Evolutionary conservation across 2,797 vertebrate species (phyloP).

Genomic region (Chaetophractus vellerosus): DNA sequence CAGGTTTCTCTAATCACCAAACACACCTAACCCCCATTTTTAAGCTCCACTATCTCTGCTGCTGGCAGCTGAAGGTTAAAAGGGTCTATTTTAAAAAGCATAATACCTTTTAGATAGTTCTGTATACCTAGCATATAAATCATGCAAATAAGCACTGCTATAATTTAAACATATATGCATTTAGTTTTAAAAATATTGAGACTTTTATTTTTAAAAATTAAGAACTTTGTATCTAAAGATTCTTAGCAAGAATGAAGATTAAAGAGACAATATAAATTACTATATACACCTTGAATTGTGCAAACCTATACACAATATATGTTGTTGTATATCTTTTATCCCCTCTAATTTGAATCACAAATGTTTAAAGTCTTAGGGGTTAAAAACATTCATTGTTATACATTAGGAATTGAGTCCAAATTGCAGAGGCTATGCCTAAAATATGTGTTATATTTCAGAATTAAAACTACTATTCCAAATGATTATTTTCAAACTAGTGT

Average conservation of each 20-base stretch:
- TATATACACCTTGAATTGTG: not conserved
- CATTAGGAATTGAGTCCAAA: slow-evolving; percentile 69
- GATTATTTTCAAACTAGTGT: slow-evolving; percentile 61
- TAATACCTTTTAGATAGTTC: slow-evolving; percentile 8
- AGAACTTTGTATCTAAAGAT: slow-evolving; percentile 31
- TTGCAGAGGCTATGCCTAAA: slow-evolving; percentile 3
- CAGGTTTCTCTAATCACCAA: not conserved
- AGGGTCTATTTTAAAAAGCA: slow-evolving; percentile 37
- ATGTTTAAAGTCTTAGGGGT: slow-evolving; percentile 71
- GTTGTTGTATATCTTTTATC: not conserved
- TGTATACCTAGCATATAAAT: not conserved
- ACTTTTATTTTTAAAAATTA: slow-evolving; percentile 41
- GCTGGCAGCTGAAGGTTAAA: not conserved
- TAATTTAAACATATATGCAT: not conserved
- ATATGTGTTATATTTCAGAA: slow-evolving; percentile 22
- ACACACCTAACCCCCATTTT: not conserved
- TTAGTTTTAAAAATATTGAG: not conserved
- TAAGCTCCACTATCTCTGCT: not conserved
- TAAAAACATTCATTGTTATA: slow-evolving; percentile 73
- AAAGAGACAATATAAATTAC: slow-evolving; percentile 41
- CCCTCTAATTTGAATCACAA: slow-evolving; percentile 43
- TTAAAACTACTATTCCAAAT: slow-evolving; percentile 42
- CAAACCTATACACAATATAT: not conserved
- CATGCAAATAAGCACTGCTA: not conserved
- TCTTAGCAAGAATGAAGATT: slow-evolving; percentile 29